A percentile compares a stretch with the other conserved stretches of the same genome.
These are phyloP conservation scores for Gymnoscopelus braueri DNA, from an alignment of 2,797 vertebrate genomes.

Conservation along the genomic window DNA sequence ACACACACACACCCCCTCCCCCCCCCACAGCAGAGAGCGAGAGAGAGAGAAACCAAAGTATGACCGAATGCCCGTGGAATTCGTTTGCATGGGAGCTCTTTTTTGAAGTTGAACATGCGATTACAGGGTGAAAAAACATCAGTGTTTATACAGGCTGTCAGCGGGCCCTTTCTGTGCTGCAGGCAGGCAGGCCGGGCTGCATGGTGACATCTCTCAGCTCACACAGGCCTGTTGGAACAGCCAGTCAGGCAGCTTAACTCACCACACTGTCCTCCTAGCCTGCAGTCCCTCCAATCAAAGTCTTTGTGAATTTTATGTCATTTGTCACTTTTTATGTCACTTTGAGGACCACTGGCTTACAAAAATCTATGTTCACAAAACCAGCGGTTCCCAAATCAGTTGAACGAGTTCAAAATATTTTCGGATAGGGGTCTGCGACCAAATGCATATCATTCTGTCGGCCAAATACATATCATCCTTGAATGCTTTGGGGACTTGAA, in stretches of 20 bases:
- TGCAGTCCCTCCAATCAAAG: constrained; percentile 36
- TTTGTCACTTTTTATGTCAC: constrained; percentile 11
- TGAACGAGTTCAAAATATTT: too few species aligned
- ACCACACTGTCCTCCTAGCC: constrained; percentile 36
- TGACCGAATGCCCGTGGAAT: constrained; percentile 74
- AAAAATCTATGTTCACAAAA: too few species aligned
- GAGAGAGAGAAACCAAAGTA: constrained; percentile 25
- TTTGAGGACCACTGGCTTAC: not conserved
- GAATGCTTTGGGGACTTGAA: too few species aligned
- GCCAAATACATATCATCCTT: too few species aligned
- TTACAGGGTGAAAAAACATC: constrained; percentile 58
- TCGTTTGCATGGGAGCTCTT: constrained; percentile 63
- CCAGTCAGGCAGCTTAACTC: constrained; percentile 59
- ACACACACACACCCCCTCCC: constrained; percentile 33
- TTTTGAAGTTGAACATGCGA: constrained; percentile 74
- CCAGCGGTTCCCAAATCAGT: too few species aligned
- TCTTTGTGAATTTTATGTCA: constrained; percentile 13
- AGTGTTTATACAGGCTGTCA: constrained; percentile 79
- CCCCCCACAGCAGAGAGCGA: constrained; percentile 29
- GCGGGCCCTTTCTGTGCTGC: constrained; percentile 58
- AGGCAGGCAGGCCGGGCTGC: not conserved
- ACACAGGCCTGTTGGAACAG: constrained; percentile 65
- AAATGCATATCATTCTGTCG: too few species aligned
- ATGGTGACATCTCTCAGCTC: constrained; percentile 75
- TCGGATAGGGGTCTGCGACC: too few species aligned